Evolutionary conservation across 2,113 vertebrate species (phyloP).

Genomic region (Paratilapia polleni): DNA sequence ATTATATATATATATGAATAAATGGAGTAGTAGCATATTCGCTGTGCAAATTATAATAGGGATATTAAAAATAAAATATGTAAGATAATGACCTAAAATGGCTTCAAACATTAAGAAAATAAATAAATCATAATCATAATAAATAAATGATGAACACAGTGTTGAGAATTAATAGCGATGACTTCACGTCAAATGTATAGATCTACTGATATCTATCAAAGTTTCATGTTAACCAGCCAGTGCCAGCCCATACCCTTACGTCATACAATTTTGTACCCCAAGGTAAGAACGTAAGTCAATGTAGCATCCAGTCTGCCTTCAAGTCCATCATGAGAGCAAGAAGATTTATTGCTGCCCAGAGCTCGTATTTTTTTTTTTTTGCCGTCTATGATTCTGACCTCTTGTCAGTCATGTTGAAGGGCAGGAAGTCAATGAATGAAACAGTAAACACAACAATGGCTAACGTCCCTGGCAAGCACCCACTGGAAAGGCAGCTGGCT

Average conservation of each 20-base stretch:
- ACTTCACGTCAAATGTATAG: not conserved
- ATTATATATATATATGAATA: not conserved
- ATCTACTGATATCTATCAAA: not conserved
- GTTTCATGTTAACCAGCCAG: not conserved
- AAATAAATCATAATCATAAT: not conserved
- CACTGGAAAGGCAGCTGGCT: not conserved
- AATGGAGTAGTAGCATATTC: not conserved
- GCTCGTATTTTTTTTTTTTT: not conserved
- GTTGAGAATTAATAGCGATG: not conserved
- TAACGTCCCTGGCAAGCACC: not conserved
- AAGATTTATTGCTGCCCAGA: not conserved
- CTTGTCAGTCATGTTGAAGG: constrained; percentile 10
- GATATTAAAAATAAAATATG: constrained; percentile 15
- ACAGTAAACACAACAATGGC: not conserved
- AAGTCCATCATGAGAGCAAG: not conserved
- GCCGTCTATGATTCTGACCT: not conserved
- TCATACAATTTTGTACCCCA: not conserved
- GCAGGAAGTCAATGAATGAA: constrained; percentile 8
- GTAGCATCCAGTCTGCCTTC: not conserved
- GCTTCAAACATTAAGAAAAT: not conserved
- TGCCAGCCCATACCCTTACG: not conserved
- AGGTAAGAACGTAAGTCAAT: not conserved
- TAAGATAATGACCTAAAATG: not conserved
- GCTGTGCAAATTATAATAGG: not conserved
- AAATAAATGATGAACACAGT: not conserved